Evolutionary conservation across 2,797 vertebrate species (phyloP).

Genomic region (Apogon talboti): DNA sequence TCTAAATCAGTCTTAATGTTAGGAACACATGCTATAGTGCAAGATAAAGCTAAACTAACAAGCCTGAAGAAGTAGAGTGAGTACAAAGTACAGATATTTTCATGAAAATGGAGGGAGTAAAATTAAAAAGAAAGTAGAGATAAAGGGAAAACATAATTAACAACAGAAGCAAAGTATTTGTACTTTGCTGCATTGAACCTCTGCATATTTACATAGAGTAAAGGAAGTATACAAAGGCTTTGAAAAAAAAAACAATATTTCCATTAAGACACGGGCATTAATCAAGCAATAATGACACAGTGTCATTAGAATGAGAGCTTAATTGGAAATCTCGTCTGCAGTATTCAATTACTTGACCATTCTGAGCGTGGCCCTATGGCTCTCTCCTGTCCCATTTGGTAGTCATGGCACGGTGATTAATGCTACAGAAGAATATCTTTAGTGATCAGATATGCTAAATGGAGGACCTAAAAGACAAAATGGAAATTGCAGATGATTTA

Average conservation of each 20-base stretch:
- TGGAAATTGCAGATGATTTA: slow-evolving; percentile 69
- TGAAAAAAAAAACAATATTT: background rate
- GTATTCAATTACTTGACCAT: slow-evolving; percentile 23
- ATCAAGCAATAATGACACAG: background rate
- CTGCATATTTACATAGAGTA: background rate
- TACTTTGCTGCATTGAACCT: no score
- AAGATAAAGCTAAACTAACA: no score
- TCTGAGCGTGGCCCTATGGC: slow-evolving; percentile 10
- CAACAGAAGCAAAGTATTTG: no score
- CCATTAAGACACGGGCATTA: background rate
- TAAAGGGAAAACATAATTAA: no score
- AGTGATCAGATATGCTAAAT: slow-evolving; percentile 69
- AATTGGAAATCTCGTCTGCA: slow-evolving; percentile 2
- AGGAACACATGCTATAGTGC: no score
- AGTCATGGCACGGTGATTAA: slow-evolving; percentile 50
- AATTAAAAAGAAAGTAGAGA: no score
- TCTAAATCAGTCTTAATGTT: no score
- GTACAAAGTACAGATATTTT: no score
- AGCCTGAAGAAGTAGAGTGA: no score
- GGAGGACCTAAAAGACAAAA: slow-evolving; percentile 39
- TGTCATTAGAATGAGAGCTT: slow-evolving; percentile 16
- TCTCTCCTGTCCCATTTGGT: slow-evolving; percentile 24
- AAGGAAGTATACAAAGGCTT: background rate
- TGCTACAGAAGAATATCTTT: slow-evolving; percentile 38
- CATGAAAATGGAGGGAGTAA: no score